Percentiles rank a stretch among this genome's conserved stretches.
These are phyloP conservation scores for Bovichtus diacanthus DNA, from an alignment of 2,797 vertebrate genomes.

Conservation along the genomic window DNA sequence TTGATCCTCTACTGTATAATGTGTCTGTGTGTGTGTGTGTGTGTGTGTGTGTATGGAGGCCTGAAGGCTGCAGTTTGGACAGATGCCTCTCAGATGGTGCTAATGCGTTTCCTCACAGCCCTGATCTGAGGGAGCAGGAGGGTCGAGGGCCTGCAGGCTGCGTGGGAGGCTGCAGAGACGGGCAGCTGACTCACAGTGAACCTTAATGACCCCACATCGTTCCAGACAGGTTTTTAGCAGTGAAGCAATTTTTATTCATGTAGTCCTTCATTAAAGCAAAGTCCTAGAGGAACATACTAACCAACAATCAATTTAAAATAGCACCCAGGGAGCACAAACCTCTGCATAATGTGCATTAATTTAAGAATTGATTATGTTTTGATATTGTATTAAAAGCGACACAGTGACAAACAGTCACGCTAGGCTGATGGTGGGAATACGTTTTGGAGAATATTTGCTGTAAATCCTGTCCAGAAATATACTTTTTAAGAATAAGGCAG, in stretches of 20 bases:
- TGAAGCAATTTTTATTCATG: background rate
- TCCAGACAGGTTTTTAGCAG: background rate
- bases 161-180: conserved; percentile 82
- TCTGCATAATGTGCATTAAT: background rate
- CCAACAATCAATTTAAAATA: background rate
- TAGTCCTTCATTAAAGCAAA: background rate
- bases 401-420: background rate
- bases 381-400: background rate
- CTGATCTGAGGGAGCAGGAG: conserved; percentile 83
- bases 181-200: conserved; percentile 87
- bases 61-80: conserved; percentile 91
- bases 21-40: conserved; percentile 36
- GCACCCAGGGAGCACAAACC: background rate
- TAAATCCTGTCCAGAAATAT: background rate
- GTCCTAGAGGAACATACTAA: background rate
- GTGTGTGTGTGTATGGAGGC: conserved; percentile 79
- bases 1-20: conserved; percentile 52
- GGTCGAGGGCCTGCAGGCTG: conserved; percentile 75
- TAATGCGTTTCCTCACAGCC: conserved; percentile 88
- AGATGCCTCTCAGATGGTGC: conserved; percentile 91
- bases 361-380: background rate
- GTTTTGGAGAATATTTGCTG: background rate
- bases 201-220: conserved; percentile 36
- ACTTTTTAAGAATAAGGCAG: background rate
- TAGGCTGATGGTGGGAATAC: background rate